Base-by-base conservation (phyloP, 2,797 vertebrate species). In the Protonibea diacanthus region DNA sequence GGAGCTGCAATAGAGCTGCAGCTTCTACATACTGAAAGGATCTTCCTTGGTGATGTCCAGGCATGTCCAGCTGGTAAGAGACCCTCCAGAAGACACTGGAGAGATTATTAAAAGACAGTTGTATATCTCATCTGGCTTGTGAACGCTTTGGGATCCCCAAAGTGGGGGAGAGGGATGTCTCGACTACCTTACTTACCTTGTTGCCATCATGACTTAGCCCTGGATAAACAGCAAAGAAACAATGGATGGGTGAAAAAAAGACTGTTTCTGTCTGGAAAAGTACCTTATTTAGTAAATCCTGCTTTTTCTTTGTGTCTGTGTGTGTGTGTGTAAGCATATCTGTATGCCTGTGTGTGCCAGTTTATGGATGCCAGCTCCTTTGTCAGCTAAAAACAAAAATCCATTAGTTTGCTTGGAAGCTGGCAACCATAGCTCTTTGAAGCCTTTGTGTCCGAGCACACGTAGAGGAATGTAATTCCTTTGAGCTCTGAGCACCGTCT, bases 361-460 rank as follows among this genome's bases (percentile, higher is more conserved):
- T 73, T 68, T 76, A 23, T 59, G 23, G 56, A 48, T 78, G 67
- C 71, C 74, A 80, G 62, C 29, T 74, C 57, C 85, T 86, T 85
- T 81, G 83, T 86, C 84, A 85, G 84, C 84, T 74, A 77, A 86
- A 86, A 86, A 63, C 57, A 81, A 81, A 81, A 86, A 82, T 76
- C 65, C 68, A 86, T 89, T 88, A 76, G 71, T 71, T 74, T 79
- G 68, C 25, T 18, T 79, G 33, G 45, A 83, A 66, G 74, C 78
- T 58, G 68, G 83, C 75, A 57, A 29, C 57, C 55, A 27, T 5
- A 48, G 67, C 80, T 75, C 79, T 88, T 86, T 91, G 85, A 86
- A 84, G 87, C 70, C 65, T 85, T 86, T 88, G 80, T 86, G 82
- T 83, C 71, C 71, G 3, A 71, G 73, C 71, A 56, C 7, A 83